These are phyloP conservation scores for Macquaria australasica DNA, from an alignment of 2,113 vertebrate genomes.

Conservation along the genomic window DNA sequence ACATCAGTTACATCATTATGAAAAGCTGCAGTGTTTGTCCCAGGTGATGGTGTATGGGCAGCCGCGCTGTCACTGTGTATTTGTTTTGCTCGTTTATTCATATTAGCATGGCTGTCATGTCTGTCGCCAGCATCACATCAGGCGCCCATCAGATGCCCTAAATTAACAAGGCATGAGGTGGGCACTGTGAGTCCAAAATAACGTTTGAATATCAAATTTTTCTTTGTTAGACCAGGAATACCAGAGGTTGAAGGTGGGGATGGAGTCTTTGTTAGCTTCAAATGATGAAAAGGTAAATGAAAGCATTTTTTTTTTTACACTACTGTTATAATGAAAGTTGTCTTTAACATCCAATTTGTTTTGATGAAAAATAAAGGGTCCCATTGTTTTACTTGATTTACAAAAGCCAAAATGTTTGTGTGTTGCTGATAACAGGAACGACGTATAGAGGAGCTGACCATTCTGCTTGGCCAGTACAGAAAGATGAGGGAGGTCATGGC, in stretches of 20 bases:
- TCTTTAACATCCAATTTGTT: not conserved
- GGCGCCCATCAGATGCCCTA: slow-evolving; percentile 28
- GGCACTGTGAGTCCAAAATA: not conserved
- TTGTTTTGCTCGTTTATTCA: slow-evolving; percentile 60
- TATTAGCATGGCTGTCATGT: slow-evolving; percentile 64
- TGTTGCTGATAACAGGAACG: slow-evolving; percentile 85
- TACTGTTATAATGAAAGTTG: too few species aligned
- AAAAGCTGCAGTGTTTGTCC: slow-evolving; percentile 21
- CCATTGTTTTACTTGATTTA: not conserved
- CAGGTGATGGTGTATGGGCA: slow-evolving; percentile 52
- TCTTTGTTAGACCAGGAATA: slow-evolving; percentile 91
- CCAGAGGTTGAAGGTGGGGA: slow-evolving; percentile 92
- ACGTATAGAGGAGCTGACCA: slow-evolving; percentile 92
- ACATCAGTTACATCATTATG: not conserved
- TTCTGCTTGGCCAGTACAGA: slow-evolving; percentile 89
- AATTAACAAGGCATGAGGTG: slow-evolving; percentile 9
- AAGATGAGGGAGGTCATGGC: slow-evolving; percentile 87
- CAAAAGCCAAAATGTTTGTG: not conserved
- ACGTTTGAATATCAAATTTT: slow-evolving; percentile 4
- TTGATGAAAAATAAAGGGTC: not conserved
- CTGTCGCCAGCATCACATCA: slow-evolving; percentile 27
- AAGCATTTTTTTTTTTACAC: not conserved
- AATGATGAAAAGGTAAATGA: slow-evolving; percentile 94
- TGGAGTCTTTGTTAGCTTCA: slow-evolving; percentile 92
- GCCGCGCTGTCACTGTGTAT: slow-evolving; percentile 54